These are phyloP conservation scores for Spilosoma lubricipeda DNA, from an alignment of 2,888 invertebrate genomes.

Conservation along the genomic window DNA sequence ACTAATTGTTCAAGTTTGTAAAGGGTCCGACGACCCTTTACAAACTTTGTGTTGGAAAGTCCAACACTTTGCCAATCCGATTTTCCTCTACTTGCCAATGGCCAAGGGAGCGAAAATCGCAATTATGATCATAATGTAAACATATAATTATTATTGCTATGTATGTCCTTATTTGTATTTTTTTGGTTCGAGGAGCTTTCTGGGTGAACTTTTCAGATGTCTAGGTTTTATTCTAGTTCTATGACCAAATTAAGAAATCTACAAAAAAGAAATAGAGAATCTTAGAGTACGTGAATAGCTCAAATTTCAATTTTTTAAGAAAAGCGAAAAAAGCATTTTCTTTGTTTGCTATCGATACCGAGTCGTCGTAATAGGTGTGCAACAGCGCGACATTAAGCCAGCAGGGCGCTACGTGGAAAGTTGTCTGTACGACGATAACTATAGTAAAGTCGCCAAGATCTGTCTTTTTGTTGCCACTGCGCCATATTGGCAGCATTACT, in stretches of 20 bases:
- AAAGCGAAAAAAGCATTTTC: neutral
- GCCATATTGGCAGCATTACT: conserved; percentile 57
- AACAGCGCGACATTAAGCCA: conserved; percentile 51
- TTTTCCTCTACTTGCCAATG: too few species aligned
- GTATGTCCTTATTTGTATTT: neutral
- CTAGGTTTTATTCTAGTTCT: neutral
- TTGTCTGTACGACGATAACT: conserved; percentile 45
- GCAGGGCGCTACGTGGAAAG: conserved; percentile 62
- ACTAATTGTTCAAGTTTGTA: too few species aligned
- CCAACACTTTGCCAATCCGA: too few species aligned
- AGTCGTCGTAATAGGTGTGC: conserved; percentile 50
- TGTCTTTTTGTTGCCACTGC: conserved; percentile 57
- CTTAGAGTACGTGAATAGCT: neutral
- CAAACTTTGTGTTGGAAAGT: too few species aligned
- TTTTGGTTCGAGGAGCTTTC: neutral
- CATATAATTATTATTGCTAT: neutral
- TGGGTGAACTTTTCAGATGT: neutral
- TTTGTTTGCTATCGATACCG: conserved; percentile 47
- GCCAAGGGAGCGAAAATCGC: too few species aligned
- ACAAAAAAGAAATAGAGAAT: neutral
- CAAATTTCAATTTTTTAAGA: neutral
- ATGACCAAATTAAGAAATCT: neutral
- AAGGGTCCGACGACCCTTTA: too few species aligned
- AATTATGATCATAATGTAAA: neutral
- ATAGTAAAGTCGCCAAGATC: conserved; percentile 52